A percentile compares a stretch with the other conserved stretches of the same genome.
These are phyloP conservation scores for Zelostemma sp. DNA, from an alignment of 1,140 invertebrate genomes.

Conservation along the genomic window DNA sequence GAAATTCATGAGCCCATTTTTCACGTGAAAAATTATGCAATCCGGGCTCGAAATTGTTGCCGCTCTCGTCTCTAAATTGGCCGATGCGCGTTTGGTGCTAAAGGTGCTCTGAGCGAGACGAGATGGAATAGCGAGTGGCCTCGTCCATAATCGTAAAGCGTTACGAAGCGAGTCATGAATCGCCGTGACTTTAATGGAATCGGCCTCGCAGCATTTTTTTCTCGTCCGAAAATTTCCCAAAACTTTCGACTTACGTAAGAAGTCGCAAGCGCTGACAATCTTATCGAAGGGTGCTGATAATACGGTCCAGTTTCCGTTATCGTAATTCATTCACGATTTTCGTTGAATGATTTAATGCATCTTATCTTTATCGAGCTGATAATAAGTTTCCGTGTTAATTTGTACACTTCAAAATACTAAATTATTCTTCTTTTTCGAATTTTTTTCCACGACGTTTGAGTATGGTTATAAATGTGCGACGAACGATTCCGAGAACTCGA, in stretches of 20 bases:
- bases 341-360: no score
- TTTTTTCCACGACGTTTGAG: no score
- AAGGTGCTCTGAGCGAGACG: conserved; percentile 44
- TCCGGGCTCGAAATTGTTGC: conserved; percentile 49
- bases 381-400: no score
- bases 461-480: no score
- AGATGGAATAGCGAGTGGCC: conserved; percentile 46
- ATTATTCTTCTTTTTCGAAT: no score
- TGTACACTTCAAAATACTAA: no score
- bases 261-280: conserved; percentile 31
- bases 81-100: conserved; percentile 41
- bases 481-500: no score
- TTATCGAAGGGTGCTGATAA: conserved; percentile 36
- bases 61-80: conserved; percentile 47
- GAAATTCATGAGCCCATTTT: conserved; percentile 50
- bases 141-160: conserved; percentile 49
- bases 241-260: conserved; percentile 22
- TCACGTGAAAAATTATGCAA: conserved; percentile 52
- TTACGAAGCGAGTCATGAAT: conserved; percentile 40
- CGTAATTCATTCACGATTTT: no score
- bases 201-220: conserved; percentile 30
- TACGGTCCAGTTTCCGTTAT: background rate
- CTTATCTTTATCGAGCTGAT: no score
- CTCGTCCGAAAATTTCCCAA: conserved; percentile 4
- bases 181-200: conserved; percentile 41